These are phyloP conservation scores for Eristalis pertinax DNA, from an alignment of 2,888 invertebrate species.

Conservation along the genomic window DNA sequence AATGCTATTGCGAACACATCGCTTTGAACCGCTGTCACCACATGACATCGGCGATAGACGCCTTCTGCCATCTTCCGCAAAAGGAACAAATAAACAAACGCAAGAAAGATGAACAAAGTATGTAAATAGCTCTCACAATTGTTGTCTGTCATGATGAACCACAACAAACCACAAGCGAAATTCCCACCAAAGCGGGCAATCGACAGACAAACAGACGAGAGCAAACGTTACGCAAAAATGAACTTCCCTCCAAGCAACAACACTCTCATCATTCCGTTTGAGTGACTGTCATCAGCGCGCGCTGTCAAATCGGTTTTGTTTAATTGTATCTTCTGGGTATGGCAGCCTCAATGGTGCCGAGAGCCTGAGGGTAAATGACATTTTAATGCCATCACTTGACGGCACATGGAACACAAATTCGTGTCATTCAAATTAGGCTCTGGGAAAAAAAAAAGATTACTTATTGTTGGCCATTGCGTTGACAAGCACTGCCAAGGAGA, in stretches of 20 bases:
- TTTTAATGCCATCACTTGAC: slow-evolving; percentile 29
- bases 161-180: background rate
- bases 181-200: background rate
- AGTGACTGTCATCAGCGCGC: slow-evolving; percentile 17
- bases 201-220: background rate
- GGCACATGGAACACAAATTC: slow-evolving; percentile 23
- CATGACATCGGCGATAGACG: background rate
- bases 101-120: background rate
- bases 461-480: background rate
- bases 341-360: slow-evolving; percentile 7
- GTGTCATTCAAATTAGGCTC: slow-evolving; percentile 19
- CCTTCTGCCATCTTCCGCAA: background rate
- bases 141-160: background rate
- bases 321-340: slow-evolving; percentile 29
- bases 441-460: slow-evolving; percentile 3
- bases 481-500: background rate
- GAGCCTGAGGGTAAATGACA: slow-evolving; percentile 33
- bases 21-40: background rate
- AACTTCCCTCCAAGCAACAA: background rate
- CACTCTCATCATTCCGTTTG: background rate
- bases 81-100: background rate
- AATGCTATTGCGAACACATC: background rate
- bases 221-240: slow-evolving; percentile 4
- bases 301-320: slow-evolving; percentile 10
- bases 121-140: background rate